Evolutionary conservation across 1,140 invertebrate species (phyloP).

Genomic region (Asobara japonica): DNA sequence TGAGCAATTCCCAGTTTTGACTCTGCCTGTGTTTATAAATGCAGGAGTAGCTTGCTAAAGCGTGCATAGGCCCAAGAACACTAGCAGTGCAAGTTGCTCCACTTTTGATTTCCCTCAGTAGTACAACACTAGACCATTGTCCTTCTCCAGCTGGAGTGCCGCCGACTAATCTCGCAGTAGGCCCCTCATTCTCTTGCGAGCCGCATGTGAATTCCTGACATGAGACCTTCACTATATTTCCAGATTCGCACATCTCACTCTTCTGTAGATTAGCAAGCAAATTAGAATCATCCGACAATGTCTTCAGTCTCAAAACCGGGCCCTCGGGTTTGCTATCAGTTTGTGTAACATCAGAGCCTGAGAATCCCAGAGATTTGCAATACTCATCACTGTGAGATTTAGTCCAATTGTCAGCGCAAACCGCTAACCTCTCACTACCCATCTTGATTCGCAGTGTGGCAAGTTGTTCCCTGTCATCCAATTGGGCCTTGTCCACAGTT

Average conservation of each 20-base stretch:
- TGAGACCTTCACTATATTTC: conserved; percentile 65
- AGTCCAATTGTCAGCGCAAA: conserved; percentile 70
- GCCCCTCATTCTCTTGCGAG: conserved; percentile 56
- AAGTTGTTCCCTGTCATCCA: conserved; percentile 16
- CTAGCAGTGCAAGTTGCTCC: conserved; percentile 70
- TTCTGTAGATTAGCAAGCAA: conserved; percentile 63
- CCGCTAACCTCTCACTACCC: conserved; percentile 60
- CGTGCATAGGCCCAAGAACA: conserved; percentile 70
- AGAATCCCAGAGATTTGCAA: conserved; percentile 69
- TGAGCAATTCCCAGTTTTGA: conserved; percentile 60
- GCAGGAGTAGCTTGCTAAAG: conserved; percentile 71
- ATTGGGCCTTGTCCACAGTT: conserved; percentile 31
- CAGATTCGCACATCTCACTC: conserved; percentile 59
- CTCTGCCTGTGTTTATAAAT: conserved; percentile 62
- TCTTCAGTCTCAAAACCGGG: conserved; percentile 58
- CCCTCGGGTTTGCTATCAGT: conserved; percentile 42
- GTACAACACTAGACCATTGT: conserved; percentile 70
- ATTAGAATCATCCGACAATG: conserved; percentile 44
- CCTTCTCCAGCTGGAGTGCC: conserved; percentile 64
- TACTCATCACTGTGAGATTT: conserved; percentile 67
- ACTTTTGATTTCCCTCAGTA: conserved; percentile 67
- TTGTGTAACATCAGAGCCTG: conserved; percentile 59
- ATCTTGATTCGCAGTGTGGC: conserved; percentile 55
- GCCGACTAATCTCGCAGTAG: conserved; percentile 64
- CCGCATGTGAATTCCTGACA: conserved; percentile 72